phyloP scores from a whole-genome alignment of 1,140 invertebrate genomes.

The Nasonia giraulti region DNA sequence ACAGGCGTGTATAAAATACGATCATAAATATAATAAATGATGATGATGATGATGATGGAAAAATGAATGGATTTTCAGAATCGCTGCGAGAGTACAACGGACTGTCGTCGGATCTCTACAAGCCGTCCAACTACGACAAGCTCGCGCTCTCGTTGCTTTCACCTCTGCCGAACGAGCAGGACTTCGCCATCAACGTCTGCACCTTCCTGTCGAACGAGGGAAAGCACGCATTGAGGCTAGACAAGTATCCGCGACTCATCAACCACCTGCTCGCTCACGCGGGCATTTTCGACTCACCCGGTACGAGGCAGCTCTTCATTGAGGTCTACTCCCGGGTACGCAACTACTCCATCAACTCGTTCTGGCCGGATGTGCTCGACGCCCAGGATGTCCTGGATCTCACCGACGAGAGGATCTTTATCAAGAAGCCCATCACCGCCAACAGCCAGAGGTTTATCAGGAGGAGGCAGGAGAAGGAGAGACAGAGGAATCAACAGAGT shows the following conservation, averaged over 20 bases:
- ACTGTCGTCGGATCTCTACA: constrained; percentile 82
- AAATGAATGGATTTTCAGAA: constrained; percentile 75
- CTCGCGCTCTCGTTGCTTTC: constrained; percentile 92
- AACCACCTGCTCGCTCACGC: constrained; percentile 94
- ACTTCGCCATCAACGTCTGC: constrained; percentile 98
- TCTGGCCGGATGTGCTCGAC: constrained; percentile 83
- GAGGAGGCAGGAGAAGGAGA: constrained; percentile 57
- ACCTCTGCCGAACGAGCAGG: constrained; percentile 98
- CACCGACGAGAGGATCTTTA: constrained; percentile 80
- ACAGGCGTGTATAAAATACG: no score
- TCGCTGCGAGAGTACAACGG: constrained; percentile 79
- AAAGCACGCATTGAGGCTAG: constrained; percentile 88
- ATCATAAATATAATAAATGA: no score
- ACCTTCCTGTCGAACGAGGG: constrained; percentile 96
- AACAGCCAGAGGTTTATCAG: constrained; percentile 65
- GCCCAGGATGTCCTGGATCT: constrained; percentile 81
- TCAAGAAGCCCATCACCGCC: constrained; percentile 67
- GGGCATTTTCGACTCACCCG: constrained; percentile 87
- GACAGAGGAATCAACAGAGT: constrained; percentile 62
- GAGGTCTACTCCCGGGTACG: constrained; percentile 83
- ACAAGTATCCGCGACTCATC: constrained; percentile 88
- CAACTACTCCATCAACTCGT: constrained; percentile 83
- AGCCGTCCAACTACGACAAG: constrained; percentile 89
- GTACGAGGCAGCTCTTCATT: constrained; percentile 83
- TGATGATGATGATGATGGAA: no score